Conservation (phyloP, 2,113 vertebrate species). For the Chrysemys picta region DNA sequence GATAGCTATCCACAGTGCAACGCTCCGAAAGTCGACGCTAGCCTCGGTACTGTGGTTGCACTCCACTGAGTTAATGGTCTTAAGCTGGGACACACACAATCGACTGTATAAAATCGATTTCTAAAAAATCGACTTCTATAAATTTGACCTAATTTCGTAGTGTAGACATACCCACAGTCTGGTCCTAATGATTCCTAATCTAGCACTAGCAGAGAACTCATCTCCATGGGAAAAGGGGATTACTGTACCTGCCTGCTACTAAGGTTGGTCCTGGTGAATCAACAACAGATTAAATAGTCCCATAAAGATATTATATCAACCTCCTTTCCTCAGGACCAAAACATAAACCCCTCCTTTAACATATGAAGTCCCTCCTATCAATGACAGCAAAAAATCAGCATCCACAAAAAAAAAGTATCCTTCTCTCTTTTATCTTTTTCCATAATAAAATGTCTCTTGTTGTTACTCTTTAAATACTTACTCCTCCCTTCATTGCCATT, state of each 20-base stretch:
- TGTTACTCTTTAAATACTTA: not conserved
- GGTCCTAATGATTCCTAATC: not conserved
- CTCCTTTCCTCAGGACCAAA: not conserved
- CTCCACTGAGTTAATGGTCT: too few relatives aligned
- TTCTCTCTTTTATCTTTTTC: not conserved
- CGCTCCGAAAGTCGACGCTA: too few relatives aligned
- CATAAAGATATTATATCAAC: not conserved
- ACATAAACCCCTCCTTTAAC: not conserved
- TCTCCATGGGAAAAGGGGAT: not conserved
- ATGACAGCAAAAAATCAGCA: not conserved
- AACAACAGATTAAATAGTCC: not conserved
- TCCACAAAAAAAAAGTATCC: not conserved
- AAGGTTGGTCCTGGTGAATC: not conserved
- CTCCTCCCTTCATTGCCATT: not conserved
- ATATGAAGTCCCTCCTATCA: not conserved
- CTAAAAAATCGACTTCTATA: too few relatives aligned
- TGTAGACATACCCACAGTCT: not conserved
- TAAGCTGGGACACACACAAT: too few relatives aligned
- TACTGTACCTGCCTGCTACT: not conserved
- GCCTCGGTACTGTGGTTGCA: too few relatives aligned
- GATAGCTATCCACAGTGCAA: too few relatives aligned
- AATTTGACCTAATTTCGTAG: too few relatives aligned
- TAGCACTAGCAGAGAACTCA: not conserved
- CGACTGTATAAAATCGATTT: too few relatives aligned
- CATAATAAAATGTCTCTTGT: not conserved